phyloP scores from a whole-genome alignment of 2,113 vertebrate genomes.

The Pantherophis guttatus region DNA sequence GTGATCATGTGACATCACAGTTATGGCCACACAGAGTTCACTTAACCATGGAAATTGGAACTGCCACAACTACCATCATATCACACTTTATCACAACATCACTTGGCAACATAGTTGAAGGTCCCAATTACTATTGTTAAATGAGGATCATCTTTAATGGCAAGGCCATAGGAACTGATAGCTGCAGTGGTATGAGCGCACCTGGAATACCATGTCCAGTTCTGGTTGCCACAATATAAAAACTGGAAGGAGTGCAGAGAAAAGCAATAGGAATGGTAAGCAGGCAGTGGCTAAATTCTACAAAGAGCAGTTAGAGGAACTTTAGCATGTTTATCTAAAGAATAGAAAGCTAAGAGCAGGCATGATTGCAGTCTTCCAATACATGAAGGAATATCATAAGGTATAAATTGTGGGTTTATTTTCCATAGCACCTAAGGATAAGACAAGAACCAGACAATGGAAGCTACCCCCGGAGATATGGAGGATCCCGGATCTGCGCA shows the following conservation, averaged over 20 bases:
- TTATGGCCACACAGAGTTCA: not conserved
- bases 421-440: not conserved
- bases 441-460: not conserved
- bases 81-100: not conserved
- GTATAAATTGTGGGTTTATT: not conserved
- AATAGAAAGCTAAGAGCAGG: not conserved
- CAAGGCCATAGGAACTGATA: not conserved
- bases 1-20: not conserved
- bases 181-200: not conserved
- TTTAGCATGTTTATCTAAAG: not conserved
- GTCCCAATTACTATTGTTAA: not conserved
- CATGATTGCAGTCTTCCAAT: not conserved
- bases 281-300: not conserved
- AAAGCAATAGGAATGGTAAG: not conserved
- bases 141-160: not conserved
- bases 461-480: not conserved
- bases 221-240: not conserved
- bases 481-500: too few relatives aligned
- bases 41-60: not conserved
- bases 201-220: not conserved
- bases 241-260: not conserved
- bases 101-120: not conserved
- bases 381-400: not conserved
- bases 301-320: not conserved
- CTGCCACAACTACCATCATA: not conserved